phyloP scores from a whole-genome alignment of 2,888 invertebrate genomes.

The Argyresthia goedartella region DNA sequence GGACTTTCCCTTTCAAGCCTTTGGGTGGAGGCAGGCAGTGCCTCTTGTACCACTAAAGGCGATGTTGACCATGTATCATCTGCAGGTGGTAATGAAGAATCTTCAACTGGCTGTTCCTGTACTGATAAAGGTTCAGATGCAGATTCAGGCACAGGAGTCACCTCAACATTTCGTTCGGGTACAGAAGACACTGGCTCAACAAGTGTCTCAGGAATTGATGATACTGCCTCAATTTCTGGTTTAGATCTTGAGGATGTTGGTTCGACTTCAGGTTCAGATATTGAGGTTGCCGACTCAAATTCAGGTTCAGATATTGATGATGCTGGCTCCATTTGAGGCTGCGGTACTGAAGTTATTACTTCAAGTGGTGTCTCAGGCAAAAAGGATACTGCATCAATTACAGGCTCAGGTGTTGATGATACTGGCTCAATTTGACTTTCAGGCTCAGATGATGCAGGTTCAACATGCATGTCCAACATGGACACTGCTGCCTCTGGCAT shows the following conservation, averaged over 20 bases:
- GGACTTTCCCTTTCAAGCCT: background rate
- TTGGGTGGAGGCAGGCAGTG: background rate
- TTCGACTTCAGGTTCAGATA: background rate
- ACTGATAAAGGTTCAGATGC: background rate
- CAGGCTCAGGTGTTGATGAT: too few species aligned
- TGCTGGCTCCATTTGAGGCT: background rate
- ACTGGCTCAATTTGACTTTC: conserved; percentile 11
- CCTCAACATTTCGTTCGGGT: too few species aligned
- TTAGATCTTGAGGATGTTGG: background rate
- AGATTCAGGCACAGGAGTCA: background rate
- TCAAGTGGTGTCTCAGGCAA: too few species aligned
- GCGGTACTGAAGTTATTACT: too few species aligned
- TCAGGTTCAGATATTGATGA: background rate
- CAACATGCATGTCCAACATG: conserved; percentile 22
- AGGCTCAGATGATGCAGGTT: conserved; percentile 12
- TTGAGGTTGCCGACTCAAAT: background rate
- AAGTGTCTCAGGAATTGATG: too few species aligned
- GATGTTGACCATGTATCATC: background rate
- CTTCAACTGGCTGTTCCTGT: background rate
- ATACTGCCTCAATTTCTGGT: background rate
- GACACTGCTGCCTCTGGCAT: too few species aligned
- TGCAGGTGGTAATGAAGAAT: background rate
- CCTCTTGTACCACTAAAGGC: background rate
- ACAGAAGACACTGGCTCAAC: too few species aligned
- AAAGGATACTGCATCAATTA: too few species aligned